These are phyloP conservation scores for Proctacanthus coquilletti DNA, from an alignment of 1,140 invertebrate genomes.

Conservation along the genomic window DNA sequence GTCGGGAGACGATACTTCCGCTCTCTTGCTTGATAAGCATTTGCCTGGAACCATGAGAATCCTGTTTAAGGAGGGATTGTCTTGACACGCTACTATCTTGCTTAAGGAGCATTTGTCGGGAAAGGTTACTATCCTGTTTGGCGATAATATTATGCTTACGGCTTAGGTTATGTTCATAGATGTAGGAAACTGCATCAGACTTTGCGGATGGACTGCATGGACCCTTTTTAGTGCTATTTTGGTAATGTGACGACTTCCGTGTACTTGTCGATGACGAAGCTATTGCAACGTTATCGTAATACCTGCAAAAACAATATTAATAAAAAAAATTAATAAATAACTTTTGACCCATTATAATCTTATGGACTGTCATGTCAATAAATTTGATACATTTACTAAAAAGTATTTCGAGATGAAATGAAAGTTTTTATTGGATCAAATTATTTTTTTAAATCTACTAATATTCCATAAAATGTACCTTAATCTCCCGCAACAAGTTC, in stretches of 20 bases:
- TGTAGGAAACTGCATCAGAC: conserved; percentile 57
- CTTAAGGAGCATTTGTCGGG: conserved; percentile 28
- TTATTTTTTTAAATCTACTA: not conserved
- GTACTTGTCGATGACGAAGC: conserved; percentile 69
- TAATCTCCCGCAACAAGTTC: conserved; percentile 65
- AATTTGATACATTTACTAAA: no score
- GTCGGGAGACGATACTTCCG: conserved; percentile 10
- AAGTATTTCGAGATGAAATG: not conserved
- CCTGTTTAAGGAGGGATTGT: conserved; percentile 29
- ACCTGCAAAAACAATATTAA: conserved; percentile 13
- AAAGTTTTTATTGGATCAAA: not conserved
- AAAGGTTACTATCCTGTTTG: conserved; percentile 29
- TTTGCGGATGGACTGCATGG: conserved; percentile 43
- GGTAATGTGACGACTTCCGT: conserved; percentile 66
- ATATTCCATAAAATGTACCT: conserved; percentile 33
- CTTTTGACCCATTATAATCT: no score
- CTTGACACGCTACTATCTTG: conserved; percentile 29
- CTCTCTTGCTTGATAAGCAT: conserved; percentile 29
- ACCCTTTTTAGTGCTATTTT: conserved; percentile 46
- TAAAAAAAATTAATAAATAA: not conserved
- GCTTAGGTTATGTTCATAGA: conserved; percentile 35
- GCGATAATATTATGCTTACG: conserved; percentile 24
- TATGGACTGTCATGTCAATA: no score
- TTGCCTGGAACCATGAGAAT: conserved; percentile 27
- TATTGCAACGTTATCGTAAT: conserved; percentile 65